Evolutionary conservation across 2,113 vertebrate species (phyloP).

Genomic region (Parus major): DNA sequence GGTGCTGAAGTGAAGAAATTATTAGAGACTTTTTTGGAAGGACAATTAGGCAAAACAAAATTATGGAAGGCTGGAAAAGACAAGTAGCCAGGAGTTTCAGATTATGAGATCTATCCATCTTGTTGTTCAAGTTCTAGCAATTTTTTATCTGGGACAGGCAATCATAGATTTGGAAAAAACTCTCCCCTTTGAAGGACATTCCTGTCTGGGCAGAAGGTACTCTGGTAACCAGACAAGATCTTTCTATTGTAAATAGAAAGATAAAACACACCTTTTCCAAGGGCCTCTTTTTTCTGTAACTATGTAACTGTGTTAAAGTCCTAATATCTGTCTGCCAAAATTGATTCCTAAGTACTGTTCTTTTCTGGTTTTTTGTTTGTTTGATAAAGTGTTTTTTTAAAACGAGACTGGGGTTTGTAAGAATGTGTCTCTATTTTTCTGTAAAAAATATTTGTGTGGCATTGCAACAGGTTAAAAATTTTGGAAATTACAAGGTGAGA

Average conservation of each 20-base stretch:
- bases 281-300: neutral
- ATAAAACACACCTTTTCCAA: neutral
- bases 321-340: neutral
- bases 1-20: neutral
- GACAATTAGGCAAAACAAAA: neutral
- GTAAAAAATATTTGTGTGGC: neutral
- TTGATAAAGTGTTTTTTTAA: neutral
- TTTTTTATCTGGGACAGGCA: neutral
- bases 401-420: neutral
- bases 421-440: neutral
- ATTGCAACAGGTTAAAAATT: neutral
- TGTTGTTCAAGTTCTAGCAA: neutral
- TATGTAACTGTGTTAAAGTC: neutral
- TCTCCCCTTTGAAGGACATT: neutral
- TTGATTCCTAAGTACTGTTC: neutral
- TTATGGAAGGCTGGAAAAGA: neutral
- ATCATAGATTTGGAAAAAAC: neutral
- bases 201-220: neutral
- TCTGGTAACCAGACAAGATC: neutral
- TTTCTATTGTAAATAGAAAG: neutral
- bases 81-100: neutral
- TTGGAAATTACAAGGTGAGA: neutral
- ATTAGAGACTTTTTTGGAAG: neutral
- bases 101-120: neutral
- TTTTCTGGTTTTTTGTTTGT: neutral